Base-by-base conservation (phyloP, 2,888 invertebrate genomes). In the Agonum fuliginosum region DNA sequence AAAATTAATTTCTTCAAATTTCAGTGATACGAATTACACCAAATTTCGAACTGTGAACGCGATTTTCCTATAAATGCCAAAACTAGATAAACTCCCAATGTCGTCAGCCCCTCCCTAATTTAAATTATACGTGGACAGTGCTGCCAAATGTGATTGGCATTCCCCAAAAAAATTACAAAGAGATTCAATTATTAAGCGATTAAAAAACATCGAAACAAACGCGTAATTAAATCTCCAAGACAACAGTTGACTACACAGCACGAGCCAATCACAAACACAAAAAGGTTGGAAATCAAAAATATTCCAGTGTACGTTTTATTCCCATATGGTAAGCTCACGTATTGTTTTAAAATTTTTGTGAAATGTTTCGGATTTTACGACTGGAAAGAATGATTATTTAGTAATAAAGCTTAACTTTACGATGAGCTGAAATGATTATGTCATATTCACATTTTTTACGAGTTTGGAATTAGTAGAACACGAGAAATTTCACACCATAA, bases 281-380 rank as follows among this genome's bases (percentile, higher is more conserved):
- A 30, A 3, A 30, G 30, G 3, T 30, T 3, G 8, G 30, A 8
- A 30, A 30, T 30, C 30, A 30, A 30, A 30, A 30, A 30, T 5
- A 30, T 30, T 30, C 30, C 30, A 30, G 4, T 30, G 3, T 8
- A 5, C 8, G 30, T 3, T 30, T 30, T 3, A 30, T 30, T 3
- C 4, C 30, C 8, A 30, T 30, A 3, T 30, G 30, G 30, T 30
- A 30, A 30, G 30, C 30, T 20, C 69, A 43, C 24, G 30, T 51
- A 72, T 51, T 72, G 72, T 72, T 72, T 48, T 27, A 27, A 72
- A 71, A 27, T 51, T 72, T 51, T 54, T 51, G 51, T 51, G 72
- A 51, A 72, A 72, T 72, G 24, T 72, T 51, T 72, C 5, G 30
- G 14, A 51, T 72, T 72, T 72, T 72, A 72, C 30, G 24, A 8